phyloP scores from a whole-genome alignment of 1,140 invertebrate genomes.

The Tetramorium parvispinum region DNA sequence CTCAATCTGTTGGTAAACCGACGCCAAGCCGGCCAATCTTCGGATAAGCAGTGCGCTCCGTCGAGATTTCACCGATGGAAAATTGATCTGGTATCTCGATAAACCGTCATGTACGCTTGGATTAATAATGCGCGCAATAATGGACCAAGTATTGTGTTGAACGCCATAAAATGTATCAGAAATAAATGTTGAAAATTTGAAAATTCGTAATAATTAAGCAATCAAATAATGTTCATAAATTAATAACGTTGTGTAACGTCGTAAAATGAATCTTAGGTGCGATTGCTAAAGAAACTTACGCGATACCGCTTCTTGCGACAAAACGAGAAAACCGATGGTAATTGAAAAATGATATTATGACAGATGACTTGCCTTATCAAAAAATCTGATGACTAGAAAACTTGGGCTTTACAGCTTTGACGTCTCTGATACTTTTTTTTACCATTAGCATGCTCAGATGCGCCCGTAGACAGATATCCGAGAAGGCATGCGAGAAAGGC shows the following conservation, averaged over 20 bases:
- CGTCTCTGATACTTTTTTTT: constrained; percentile 1
- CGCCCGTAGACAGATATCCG: no score
- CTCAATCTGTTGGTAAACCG: constrained; percentile 58
- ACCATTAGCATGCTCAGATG: not conserved
- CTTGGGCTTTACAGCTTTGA: not conserved
- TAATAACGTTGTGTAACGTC: not conserved
- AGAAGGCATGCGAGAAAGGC: not conserved
- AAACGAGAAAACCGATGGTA: not conserved
- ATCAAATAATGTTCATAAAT: not conserved
- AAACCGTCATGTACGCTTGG: constrained; percentile 10
- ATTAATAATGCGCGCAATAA: not conserved
- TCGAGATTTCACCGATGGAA: constrained; percentile 36
- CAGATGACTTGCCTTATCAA: not conserved
- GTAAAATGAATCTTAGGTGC: not conserved
- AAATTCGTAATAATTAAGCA: not conserved
- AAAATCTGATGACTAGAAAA: not conserved
- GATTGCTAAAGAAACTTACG: not conserved
- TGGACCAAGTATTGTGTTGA: not conserved
- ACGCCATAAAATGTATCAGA: not conserved
- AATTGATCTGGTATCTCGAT: constrained; percentile 35
- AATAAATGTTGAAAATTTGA: not conserved
- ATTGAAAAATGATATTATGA: not conserved
- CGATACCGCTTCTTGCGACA: not conserved
- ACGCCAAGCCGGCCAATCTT: constrained; percentile 36
- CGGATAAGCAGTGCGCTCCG: constrained; percentile 18